phyloP scores from a whole-genome alignment of 2,888 invertebrate species.

The Melieria omissa region DNA sequence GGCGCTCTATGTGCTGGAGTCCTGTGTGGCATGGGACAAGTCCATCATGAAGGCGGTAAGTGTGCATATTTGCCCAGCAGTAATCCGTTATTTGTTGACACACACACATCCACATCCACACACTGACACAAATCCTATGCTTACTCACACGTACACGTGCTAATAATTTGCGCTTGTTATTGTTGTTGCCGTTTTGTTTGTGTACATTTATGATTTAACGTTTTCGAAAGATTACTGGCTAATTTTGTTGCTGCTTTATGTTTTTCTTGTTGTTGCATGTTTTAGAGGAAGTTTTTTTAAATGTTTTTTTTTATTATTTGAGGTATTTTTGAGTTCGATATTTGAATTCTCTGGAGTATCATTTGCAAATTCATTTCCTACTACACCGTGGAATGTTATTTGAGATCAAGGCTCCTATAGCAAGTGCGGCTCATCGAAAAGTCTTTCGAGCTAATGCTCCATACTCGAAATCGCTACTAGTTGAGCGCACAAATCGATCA shows the following conservation, averaged over 20 bases:
- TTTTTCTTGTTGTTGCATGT: slow-evolving; percentile 28
- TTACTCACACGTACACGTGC: slow-evolving; percentile 15
- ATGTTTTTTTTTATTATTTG: neutral
- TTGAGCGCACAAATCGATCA: slow-evolving; percentile 10
- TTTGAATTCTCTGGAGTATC: slow-evolving; percentile 13
- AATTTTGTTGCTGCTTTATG: neutral
- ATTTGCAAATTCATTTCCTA: slow-evolving; percentile 32
- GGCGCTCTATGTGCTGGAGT: slow-evolving; percentile 89
- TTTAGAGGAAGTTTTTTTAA: slow-evolving; percentile 12
- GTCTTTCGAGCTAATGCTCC: neutral
- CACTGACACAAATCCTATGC: neutral
- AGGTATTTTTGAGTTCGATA: neutral
- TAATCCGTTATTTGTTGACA: slow-evolving; percentile 31
- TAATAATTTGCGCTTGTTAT: slow-evolving; percentile 21
- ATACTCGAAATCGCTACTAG: neutral
- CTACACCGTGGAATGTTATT: slow-evolving; percentile 18
- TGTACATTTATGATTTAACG: neutral
- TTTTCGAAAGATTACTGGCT: too few relatives aligned
- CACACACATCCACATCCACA: slow-evolving; percentile 20
- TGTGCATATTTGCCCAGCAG: slow-evolving; percentile 53
- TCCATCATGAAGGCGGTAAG: slow-evolving; percentile 99
- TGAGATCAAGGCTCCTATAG: slow-evolving; percentile 32
- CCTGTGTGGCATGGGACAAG: slow-evolving; percentile 97
- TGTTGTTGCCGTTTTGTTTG: slow-evolving; percentile 25
- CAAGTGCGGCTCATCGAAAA: slow-evolving; percentile 10